Conservation (phyloP, 2,797 vertebrate genomes). For the Cichlasoma orientale region DNA sequence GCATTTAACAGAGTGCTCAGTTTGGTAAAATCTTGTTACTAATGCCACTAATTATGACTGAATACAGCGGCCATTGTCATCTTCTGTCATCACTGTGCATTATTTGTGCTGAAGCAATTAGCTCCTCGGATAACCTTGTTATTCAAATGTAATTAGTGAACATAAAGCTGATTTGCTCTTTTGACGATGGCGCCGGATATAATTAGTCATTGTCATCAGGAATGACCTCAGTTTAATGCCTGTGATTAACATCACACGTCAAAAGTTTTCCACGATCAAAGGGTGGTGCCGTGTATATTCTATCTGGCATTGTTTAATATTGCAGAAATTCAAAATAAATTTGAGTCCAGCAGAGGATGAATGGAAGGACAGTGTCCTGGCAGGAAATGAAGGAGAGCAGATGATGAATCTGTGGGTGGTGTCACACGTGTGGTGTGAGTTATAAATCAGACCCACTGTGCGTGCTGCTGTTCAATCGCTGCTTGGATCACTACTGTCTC, state of each 20-base stretch:
- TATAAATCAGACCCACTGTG: constrained; percentile 66
- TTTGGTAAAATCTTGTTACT: constrained; percentile 44
- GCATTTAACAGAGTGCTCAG: not conserved
- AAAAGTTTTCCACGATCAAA: not conserved
- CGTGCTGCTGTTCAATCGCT: constrained; percentile 19
- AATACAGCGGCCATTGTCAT: constrained; percentile 29
- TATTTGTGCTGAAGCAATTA: constrained; percentile 42
- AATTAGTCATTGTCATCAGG: constrained; percentile 12
- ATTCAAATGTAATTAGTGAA: constrained; percentile 57
- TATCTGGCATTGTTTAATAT: not conserved
- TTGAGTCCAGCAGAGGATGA: constrained; percentile 5
- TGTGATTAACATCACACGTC: not conserved
- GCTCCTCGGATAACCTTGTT: constrained; percentile 43
- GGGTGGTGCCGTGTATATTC: not conserved
- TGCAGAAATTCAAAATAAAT: not conserved
- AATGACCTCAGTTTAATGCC: not conserved
- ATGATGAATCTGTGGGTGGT: constrained; percentile 71
- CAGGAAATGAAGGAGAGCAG: constrained; percentile 51
- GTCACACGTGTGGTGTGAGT: constrained; percentile 61
- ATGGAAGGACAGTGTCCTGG: constrained; percentile 2
- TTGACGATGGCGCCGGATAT: constrained; percentile 11
- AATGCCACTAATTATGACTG: constrained; percentile 43
- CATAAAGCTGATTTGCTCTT: constrained; percentile 32
- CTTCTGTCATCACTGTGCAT: constrained; percentile 28
- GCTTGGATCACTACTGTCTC: constrained; percentile 12